Evolutionary conservation across 2,888 invertebrate genomes (phyloP).

Genomic region (Ormyrus thymus): DNA sequence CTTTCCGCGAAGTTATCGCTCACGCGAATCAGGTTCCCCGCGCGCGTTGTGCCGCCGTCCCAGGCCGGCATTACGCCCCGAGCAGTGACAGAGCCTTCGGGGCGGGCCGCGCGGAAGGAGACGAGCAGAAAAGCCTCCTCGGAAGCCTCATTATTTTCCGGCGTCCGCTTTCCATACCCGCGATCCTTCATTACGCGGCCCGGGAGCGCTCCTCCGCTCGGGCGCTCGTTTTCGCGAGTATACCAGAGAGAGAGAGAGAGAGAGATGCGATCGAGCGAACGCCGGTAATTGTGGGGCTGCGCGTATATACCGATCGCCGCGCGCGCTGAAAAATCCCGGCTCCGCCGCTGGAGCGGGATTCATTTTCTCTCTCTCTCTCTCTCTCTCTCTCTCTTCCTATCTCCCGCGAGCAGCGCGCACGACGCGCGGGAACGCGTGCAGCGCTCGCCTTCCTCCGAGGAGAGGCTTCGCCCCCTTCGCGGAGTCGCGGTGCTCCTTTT

Average conservation of each 20-base stretch:
- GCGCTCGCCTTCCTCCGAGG: background rate
- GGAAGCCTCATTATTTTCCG: too few species aligned
- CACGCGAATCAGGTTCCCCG: too few species aligned
- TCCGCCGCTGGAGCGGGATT: conserved; percentile 57
- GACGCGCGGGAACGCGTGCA: background rate
- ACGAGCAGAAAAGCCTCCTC: too few species aligned
- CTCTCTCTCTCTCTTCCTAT: conserved; percentile 60
- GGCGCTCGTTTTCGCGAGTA: conserved; percentile 40
- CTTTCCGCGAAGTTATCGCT: too few species aligned
- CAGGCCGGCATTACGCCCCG: too few species aligned
- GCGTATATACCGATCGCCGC: conserved; percentile 56
- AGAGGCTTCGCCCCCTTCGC: background rate
- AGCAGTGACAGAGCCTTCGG: too few species aligned
- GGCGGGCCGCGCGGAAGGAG: too few species aligned
- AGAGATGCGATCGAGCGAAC: conserved; percentile 57
- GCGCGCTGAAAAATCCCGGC: conserved; percentile 62
- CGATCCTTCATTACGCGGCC: conserved; percentile 6
- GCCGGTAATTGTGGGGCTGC: conserved; percentile 63
- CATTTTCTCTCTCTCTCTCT: conserved; percentile 58
- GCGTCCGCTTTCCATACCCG: too few species aligned
- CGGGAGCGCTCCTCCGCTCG: background rate
- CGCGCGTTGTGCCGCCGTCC: too few species aligned
- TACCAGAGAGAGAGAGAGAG: conserved; percentile 15
- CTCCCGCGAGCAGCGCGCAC: background rate
- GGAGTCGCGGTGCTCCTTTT: background rate